Evolutionary conservation across 2,797 vertebrate species (phyloP), one percentile per base, ranked within the genome.

Genomic region (Neopelma chrysocephalum): DNA sequence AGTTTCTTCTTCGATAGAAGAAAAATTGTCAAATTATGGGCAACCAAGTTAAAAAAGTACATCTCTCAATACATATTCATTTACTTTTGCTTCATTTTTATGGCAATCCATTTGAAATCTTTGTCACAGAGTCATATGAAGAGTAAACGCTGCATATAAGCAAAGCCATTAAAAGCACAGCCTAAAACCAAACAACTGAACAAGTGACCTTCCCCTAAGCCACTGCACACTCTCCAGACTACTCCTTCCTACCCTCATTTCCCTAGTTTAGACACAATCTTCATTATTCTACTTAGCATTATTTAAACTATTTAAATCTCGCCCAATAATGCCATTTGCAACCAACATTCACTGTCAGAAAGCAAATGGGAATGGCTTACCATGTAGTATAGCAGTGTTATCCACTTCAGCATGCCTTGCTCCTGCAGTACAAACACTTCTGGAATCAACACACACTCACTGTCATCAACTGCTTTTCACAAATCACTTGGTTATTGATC

Each of bases 401-500:
- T 0, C 38, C 25, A 48, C 80, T 82, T 79, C 76, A 87, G 38
- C 25, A 27, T 57, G 18, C 43, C 48, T 34, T 48, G 32, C 42
- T 94, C 71, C 71, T 66, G 82, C 31, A 79, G 57, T 38, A 70
- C 45, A 62, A 70, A 85, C 38, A 64, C 47, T 80, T 83, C 62
- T 92, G 45, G 42, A 93, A 82, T n/a, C 75, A 90, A 79, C 40
- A 64, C 8, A 58, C 71, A 79, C 87, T 76, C 72, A 34, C 27
- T 32, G 58, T 61, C 70, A 82, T 68, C 89, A 75, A 70, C 31
- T 58, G 43, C 77, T 94, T 66, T 84, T 90, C 88, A 82, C 23
- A 82, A 88, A 86, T 90, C 45, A 79, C 81, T 94, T 58, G 34
- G 84, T 90, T 93, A 97, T 53, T 90, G 97, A 96, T 93, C 82